Evolutionary conservation across 2,113 vertebrate species (phyloP).

Genomic region (Mungos mungo): DNA sequence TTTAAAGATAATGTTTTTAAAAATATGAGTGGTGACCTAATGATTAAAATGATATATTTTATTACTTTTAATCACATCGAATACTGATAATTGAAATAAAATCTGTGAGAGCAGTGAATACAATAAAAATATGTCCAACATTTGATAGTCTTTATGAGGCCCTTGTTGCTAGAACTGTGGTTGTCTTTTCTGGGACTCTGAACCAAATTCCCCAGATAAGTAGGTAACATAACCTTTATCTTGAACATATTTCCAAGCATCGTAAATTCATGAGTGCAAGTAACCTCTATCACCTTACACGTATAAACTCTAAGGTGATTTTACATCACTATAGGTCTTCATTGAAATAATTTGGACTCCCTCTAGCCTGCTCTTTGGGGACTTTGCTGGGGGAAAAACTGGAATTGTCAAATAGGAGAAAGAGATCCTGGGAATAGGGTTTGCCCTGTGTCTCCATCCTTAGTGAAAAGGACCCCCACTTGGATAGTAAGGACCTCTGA

Average conservation of each 20-base stretch:
- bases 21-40: neutral
- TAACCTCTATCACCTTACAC: neutral
- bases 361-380: neutral
- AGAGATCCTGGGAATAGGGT: neutral
- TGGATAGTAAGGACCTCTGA: neutral
- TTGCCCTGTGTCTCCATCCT: neutral
- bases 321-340: neutral
- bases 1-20: conserved; percentile 37
- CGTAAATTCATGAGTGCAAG: neutral
- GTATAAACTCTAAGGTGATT: neutral
- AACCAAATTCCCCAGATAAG: neutral
- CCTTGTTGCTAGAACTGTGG: neutral
- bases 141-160: neutral
- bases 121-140: neutral
- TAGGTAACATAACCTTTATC: neutral
- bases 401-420: neutral
- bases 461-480: neutral
- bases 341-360: neutral
- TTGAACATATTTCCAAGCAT: neutral
- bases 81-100: neutral
- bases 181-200: neutral
- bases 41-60: conserved; percentile 33
- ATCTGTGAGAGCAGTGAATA: neutral
- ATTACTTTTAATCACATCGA: conserved; percentile 14
- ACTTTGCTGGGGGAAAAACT: neutral